These are phyloP conservation scores for Cantharis flavilabris DNA, from an alignment of 2,888 invertebrate genomes.

Conservation along the genomic window DNA sequence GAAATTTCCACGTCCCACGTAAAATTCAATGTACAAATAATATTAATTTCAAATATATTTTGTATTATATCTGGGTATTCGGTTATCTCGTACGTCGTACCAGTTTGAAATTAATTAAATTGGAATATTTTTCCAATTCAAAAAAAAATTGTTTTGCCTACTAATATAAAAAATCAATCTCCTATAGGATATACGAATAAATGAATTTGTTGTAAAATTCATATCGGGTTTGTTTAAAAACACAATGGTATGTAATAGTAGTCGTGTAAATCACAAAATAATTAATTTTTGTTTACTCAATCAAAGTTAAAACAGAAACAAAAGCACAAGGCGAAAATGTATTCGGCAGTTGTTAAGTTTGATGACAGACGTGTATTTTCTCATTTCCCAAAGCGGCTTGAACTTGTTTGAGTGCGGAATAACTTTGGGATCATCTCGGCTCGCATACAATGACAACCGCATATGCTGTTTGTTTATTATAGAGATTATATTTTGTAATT, in stretches of 20 bases:
- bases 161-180: neutral
- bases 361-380: conserved; percentile 30
- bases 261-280: conserved; percentile 4
- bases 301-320: conserved; percentile 2
- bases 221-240: neutral
- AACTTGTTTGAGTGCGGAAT: conserved; percentile 31
- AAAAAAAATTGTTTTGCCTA: neutral
- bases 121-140: neutral
- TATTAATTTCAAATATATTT: neutral
- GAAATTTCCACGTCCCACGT: conserved; percentile 1
- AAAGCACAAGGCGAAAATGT: conserved; percentile 21
- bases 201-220: neutral
- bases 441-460: conserved; percentile 33
- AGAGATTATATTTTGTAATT: conserved; percentile 40
- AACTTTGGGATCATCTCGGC: conserved; percentile 34
- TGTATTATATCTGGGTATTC: neutral
- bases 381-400: conserved; percentile 30
- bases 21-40: neutral
- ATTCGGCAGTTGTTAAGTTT: conserved; percentile 26
- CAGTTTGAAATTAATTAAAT: neutral
- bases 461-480: conserved; percentile 40
- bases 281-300: conserved; percentile 10
- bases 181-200: neutral
- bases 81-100: neutral
- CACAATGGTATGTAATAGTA: neutral